Evolutionary conservation across 2,797 vertebrate species (phyloP), one percentile per base, ranked within the genome.

Genomic region (Neosalanx taihuensis): DNA sequence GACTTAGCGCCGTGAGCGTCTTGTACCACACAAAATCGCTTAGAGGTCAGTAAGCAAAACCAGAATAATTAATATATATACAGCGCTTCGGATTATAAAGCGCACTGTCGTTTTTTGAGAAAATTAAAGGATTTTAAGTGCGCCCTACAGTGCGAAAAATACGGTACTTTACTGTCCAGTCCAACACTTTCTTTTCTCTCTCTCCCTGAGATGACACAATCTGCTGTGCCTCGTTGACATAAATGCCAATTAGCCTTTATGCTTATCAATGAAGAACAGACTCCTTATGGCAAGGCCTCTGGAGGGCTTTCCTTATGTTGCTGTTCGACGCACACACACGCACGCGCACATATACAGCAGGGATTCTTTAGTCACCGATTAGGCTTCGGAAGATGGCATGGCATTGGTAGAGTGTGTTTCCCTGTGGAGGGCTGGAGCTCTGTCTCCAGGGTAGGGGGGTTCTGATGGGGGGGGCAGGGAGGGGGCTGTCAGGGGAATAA

Each of bases 371-470:
- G 69, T 59, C 35, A 84, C 74, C 63, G 63, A 85, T 81, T 73
- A 76, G 70, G 26, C 51, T 64, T 72, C 41, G 33, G 79, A 71
- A 72, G 72, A 80, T 82, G 75, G 76, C 77, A 29, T 72, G 75
- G 73, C 81, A 72, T 41, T 79, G 73, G 76, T 81, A 79, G 84
- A 84, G 23, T 75, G 23, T 75, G 76, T 76, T 58, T 79, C 75
- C 82, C 6, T 23, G 26, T 71, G 70, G 68, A 82, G 75, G 75
- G 73, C 70, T 77, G 79, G 73, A 65, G 77, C 79, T 69, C 71
- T 76, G 65, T 88, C 87, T 88, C 82, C 56, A 23, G 86, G 88
- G 86, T 76, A 80, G 73, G 73, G 80, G 78, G 77, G 84, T 83
- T 87, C 53, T 57, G 75, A 86, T 26, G 23, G 23, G 23, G 23